Base-by-base conservation (phyloP, 2,113 vertebrate species). In the Edolisoma coerulescens region DNA sequence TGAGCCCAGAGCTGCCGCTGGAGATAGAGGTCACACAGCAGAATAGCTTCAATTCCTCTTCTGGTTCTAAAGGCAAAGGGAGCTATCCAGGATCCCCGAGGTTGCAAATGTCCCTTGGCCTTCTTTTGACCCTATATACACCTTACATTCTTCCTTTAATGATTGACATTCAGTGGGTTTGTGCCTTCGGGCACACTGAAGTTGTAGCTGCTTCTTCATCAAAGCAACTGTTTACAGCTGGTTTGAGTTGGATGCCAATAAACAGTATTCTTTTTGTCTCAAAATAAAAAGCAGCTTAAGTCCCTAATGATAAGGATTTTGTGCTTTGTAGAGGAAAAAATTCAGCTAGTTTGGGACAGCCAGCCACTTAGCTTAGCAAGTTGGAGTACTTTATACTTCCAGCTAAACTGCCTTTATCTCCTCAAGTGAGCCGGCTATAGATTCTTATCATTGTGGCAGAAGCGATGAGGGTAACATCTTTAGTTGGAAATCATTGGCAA, bases 191-290 rank as follows among this genome's bases (percentile, higher is more conserved):
- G 98, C 98, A 95, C 93, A 70, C 92, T 84, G 71, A 23, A 93
- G 97, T 97, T 97, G 94, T 84, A 94, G 95, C 95, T 75, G 81
- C 94, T 95, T 96, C 98, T 97, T 98, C 99, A 99, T 99, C 98
- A 99, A 99, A 99, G 99, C 98, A 97, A 98, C 98, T 98, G 98
- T 98, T 99, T 99, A 98, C 99, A 99, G 99, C 98, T 99, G 99
- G 98, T 98, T 98, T 98, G 97, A 97, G 97, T 98, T 97, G 97
- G 97, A 98, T 97, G 96, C 96, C 97, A 97, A 97, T 98, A 98
- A 98, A 98, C 98, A 98, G 97, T 97, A 98, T 98, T 97, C 97
- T 98, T 98, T 98, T 98, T 98, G 97, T 98, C 98, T 98, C 97
- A 97, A 98, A 98, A 99, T 98, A 98, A 98, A 98, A 98, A 98